phyloP scores from a whole-genome alignment of 2,113 vertebrate species.

The Campylorhamphus procurvoides region DNA sequence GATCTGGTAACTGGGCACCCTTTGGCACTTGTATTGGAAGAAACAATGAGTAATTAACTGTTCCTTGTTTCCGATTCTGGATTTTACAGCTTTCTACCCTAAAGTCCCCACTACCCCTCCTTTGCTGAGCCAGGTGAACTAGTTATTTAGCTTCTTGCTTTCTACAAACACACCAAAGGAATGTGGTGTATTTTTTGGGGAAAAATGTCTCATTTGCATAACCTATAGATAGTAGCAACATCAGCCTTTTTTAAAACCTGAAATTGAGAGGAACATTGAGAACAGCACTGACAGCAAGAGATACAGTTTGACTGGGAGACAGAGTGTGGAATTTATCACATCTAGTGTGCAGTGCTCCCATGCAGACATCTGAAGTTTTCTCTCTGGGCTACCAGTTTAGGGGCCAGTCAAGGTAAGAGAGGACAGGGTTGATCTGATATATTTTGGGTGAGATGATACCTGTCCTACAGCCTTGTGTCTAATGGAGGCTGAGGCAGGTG shows the following conservation, averaged over 20 bases:
- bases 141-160: background rate
- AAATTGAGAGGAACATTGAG: background rate
- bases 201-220: constrained; percentile 7
- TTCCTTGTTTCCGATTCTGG: background rate
- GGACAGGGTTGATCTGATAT: background rate
- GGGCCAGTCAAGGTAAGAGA: background rate
- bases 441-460: background rate
- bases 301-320: background rate
- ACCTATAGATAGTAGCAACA: background rate
- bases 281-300: background rate
- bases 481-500: background rate
- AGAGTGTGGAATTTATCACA: background rate
- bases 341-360: background rate
- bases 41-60: background rate
- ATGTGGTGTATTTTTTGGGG: background rate
- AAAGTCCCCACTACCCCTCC: background rate
- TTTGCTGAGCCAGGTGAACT: background rate
- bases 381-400: background rate
- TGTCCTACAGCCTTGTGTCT: background rate
- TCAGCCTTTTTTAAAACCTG: constrained; percentile 1
- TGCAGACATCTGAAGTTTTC: background rate
- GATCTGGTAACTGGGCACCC: background rate
- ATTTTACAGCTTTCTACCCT: background rate
- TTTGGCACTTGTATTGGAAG: background rate
- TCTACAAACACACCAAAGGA: background rate